Evolutionary conservation across 2,797 vertebrate genomes (phyloP), one percentile per base, ranked within the genome.

Genomic region (Moxostoma hubbsi): DNA sequence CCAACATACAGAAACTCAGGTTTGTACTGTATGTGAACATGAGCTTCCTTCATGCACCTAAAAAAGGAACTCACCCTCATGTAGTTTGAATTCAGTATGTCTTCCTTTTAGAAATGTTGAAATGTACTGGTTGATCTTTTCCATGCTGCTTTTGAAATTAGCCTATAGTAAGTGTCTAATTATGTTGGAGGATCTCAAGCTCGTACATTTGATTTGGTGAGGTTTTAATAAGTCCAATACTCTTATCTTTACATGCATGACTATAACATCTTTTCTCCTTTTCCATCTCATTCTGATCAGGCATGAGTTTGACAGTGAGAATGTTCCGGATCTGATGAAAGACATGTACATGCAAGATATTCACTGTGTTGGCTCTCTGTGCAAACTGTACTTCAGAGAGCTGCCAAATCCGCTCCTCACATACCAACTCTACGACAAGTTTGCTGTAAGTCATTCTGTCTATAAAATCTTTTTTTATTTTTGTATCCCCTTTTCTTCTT

Each of bases 311-410:
- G 94, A 95, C 87, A 93, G 93, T 0, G 94, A 95, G 89, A 89
- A 93, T 58, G 88, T 94, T 24, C 94, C 94, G 0, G 94, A 94
- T 51, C 89, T 95, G 70, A 93, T 92, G 0, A 92, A 90, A 71
- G 94, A 94, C 0, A 58, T 92, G 36, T 94, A 93, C 81, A 90
- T 95, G 70, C 94, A 95, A 86, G 94, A 95, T 75, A 94, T 95
- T 83, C 94, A 95, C 87, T 95, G 94, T 0, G 94, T 95, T 58
- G 94, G 93, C 65, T 95, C 94, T 2, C 90, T 95, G 70, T 95
- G 94, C 84, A 95, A 95, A 76, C 92, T 95, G 10, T 95, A 95
- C 86, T 95, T 95, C 88, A 89, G 94, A 43, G 94, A 95, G 83
- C 87, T 95, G 47, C 94, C 94, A 0, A 95, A 95, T 80, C 94